Evolutionary conservation across 2,113 vertebrate genomes (phyloP), one percentile per base, ranked within the genome.

Genomic region (Aleadryas rufinucha): DNA sequence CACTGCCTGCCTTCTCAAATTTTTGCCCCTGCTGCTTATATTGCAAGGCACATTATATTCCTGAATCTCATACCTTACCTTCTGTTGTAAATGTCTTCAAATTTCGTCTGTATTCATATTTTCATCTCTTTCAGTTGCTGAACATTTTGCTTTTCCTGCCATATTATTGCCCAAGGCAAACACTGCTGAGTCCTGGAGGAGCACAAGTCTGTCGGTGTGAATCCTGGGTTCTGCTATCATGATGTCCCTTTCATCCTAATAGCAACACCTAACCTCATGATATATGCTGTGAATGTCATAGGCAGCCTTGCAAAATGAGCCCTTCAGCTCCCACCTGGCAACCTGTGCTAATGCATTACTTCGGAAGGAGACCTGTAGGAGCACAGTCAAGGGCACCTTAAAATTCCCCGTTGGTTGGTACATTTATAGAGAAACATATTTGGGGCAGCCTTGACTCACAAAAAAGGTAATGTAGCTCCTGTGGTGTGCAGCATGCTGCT

Each of bases 401-500:
- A 80, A 86, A 74, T 80, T 76, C 60, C 59, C 15, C 0, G 6
- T 24, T 81, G 16, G 4, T 66, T 59, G 71, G 52, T 65, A 47
- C 9, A 20, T 81, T 92, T 92, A 45, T 71, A 71, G 72, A 57
- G 42, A 66, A 76, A 42, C 16, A 2, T 42, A 8, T 65, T 13
- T 86, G 66, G 70, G 79, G 39, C 63, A 88, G 63, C 33, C 53
- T 71, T 37, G 24, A 21, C 68, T 95, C 49, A 35, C n/a, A 26
- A 6, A 56, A 76, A 49, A 61, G 14, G 18, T 7, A 17, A 5
- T 30, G n/a, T 20, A 66, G 39, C 56, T 79, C 28, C 49, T 59
- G 39, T 59, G 53, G 26, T 0, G 0, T 64, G 65, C 45, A 59
- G 45, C 0, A 0, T 45, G 71, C 42, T 0, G 2, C 60, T 71